phyloP scores from a whole-genome alignment of 2,888 invertebrate species.

The Meiosimyza platycephala region DNA sequence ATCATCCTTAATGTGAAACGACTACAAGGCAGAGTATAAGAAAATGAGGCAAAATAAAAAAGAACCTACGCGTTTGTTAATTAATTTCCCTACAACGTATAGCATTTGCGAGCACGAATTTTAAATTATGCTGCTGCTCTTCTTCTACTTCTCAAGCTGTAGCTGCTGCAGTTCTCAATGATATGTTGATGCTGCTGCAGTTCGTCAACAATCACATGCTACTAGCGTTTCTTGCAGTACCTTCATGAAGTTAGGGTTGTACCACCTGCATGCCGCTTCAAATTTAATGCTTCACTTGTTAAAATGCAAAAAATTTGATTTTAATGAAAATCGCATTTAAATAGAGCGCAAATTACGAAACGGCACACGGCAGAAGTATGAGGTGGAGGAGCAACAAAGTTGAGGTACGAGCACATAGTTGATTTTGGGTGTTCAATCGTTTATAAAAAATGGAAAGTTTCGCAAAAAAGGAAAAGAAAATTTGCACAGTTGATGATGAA shows the following conservation, averaged over 20 bases:
- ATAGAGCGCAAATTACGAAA: constrained; percentile 30
- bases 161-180: neutral
- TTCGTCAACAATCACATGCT: neutral
- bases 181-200: neutral
- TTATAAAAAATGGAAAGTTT: constrained; percentile 21
- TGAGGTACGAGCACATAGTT: no score
- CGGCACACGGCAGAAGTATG: no score
- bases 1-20: no score
- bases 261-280: neutral
- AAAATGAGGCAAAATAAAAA: no score
- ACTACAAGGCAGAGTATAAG: no score
- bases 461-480: constrained; percentile 4
- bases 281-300: constrained; percentile 30
- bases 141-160: neutral
- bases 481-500: neutral
- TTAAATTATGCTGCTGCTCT: constrained; percentile 8
- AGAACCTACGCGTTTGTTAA: constrained; percentile 21
- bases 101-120: neutral
- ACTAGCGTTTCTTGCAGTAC: no score
- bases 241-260: neutral
- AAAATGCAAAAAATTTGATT: constrained; percentile 29
- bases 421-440: constrained; percentile 1
- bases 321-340: constrained; percentile 35
- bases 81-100: constrained; percentile 23
- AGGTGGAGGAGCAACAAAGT: no score